phyloP scores from a whole-genome alignment of 2,797 vertebrate genomes.

The Catostomus latipinnis region DNA sequence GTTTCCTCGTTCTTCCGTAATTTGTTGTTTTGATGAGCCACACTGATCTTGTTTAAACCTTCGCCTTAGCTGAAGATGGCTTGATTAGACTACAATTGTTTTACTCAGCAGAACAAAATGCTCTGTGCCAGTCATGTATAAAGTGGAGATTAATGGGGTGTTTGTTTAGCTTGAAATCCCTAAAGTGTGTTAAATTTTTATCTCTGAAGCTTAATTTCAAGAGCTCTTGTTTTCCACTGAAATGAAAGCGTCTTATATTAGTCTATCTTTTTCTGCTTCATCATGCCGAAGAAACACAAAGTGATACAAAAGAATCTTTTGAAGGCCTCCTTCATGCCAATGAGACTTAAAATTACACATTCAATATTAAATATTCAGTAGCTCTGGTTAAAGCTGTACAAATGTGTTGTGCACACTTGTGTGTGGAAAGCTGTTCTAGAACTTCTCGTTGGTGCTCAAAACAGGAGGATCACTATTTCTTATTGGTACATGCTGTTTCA shows the following conservation, averaged over 20 bases:
- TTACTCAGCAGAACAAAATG: conserved; percentile 55
- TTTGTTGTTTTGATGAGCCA: conserved; percentile 55
- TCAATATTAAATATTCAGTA: too few relatives aligned
- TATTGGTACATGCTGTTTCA: conserved; percentile 27
- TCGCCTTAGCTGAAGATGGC: conserved; percentile 29
- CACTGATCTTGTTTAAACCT: conserved; percentile 54
- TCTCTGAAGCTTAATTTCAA: conserved; percentile 50
- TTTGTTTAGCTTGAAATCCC: conserved; percentile 63
- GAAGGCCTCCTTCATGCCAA: conserved; percentile 15
- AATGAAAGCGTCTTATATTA: conserved; percentile 37
- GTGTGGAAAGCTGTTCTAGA: neutral
- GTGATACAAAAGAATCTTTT: neutral
- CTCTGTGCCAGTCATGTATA: conserved; percentile 61
- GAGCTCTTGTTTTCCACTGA: conserved; percentile 43
- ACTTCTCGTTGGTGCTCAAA: neutral
- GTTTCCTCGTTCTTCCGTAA: conserved; percentile 1
- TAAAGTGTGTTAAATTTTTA: conserved; percentile 59
- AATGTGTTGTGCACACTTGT: neutral
- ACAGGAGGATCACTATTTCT: neutral
- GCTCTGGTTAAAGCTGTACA: neutral
- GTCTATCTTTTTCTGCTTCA: neutral
- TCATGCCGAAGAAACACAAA: neutral
- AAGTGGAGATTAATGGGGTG: conserved; percentile 58
- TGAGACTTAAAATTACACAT: neutral
- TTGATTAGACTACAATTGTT: conserved; percentile 46